Conservation (phyloP, 2,888 invertebrate species). For the Sympetrum striolatum region DNA sequence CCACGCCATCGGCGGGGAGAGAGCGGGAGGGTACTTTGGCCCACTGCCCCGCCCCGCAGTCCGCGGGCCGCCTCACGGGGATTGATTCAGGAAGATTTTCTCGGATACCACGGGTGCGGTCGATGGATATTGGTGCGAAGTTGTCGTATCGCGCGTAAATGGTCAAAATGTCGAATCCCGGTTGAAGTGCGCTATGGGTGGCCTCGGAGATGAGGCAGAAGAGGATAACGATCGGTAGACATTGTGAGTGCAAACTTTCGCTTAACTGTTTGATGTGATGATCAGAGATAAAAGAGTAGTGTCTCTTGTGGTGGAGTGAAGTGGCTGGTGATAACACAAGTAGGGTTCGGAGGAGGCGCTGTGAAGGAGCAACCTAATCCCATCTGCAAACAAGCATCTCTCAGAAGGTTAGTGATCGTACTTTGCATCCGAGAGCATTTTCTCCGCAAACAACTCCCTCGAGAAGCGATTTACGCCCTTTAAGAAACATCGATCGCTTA, state of each 20-base stretch:
- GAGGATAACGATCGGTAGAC: background rate
- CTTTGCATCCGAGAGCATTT: background rate
- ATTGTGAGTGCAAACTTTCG: too few species aligned
- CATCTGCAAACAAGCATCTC: background rate
- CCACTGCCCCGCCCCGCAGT: background rate
- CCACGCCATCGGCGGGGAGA: constrained; percentile 36
- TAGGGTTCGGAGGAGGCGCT: background rate
- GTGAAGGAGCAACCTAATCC: background rate
- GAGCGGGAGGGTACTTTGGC: background rate
- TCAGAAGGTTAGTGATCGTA: background rate
- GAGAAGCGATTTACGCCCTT: background rate
- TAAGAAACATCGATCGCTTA: background rate
- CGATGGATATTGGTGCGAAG: background rate
- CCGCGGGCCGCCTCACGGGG: background rate
- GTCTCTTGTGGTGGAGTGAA: background rate
- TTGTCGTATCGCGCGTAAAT: background rate
- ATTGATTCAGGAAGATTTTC: background rate
- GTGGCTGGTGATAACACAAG: background rate
- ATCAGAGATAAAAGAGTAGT: too few species aligned
- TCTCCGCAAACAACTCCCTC: background rate
- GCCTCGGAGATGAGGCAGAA: constrained; percentile 9
- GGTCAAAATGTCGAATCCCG: background rate
- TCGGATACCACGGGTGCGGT: too few species aligned
- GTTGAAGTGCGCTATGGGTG: background rate
- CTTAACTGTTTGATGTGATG: background rate